Base-by-base conservation (phyloP, 2,113 vertebrate genomes). In the Onychostoma macrolepis region DNA sequence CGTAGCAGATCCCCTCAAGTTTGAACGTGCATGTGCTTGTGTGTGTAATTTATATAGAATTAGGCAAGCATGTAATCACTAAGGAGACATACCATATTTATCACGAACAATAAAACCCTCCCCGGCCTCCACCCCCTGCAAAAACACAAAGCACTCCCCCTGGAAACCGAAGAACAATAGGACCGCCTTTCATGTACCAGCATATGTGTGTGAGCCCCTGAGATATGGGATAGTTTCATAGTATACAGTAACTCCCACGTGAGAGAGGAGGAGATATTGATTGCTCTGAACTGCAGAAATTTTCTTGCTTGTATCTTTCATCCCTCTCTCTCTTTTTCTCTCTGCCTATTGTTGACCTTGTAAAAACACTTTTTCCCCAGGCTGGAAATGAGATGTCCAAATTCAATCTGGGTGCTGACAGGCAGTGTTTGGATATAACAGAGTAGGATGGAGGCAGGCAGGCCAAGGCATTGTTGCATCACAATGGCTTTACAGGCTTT, bases 321-420 rank as follows among this genome's bases (percentile, higher is more conserved):
- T 89, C 80, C 80, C 12, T 67, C 77, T 80, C 41, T 85, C 78
- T 67, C 17, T 82, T 4, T 67, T 45, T 84, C 36, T 61, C 26
- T 87, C 56, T 83, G 90, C 92, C 89, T 93, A 92, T 91, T 93
- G 90, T 92, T 94, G 92, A 92, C 90, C 91, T 93, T 93, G 92
- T 92, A 93, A 92, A 91, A 83, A 86, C 56, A 84, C 85, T 88
- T 90, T 90, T 75, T 92, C 92, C 89, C 90, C 87, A 90, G 90
- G 87, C 91, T 93, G 92, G 88, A 90, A 91, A 92, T 90, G 90
- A 91, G 87, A 89, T 88, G 84, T 91, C 89, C 86, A 90, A 86
- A 92, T 91, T 91, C 88, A 90, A 92, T 89, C 83, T 77, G 83
- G 83, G 84, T 85, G 76, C 90, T 88, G 90, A 89, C 89, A 90